Conservation (phyloP, 2,888 invertebrate genomes). For the Tryphoninae sp. region DNA sequence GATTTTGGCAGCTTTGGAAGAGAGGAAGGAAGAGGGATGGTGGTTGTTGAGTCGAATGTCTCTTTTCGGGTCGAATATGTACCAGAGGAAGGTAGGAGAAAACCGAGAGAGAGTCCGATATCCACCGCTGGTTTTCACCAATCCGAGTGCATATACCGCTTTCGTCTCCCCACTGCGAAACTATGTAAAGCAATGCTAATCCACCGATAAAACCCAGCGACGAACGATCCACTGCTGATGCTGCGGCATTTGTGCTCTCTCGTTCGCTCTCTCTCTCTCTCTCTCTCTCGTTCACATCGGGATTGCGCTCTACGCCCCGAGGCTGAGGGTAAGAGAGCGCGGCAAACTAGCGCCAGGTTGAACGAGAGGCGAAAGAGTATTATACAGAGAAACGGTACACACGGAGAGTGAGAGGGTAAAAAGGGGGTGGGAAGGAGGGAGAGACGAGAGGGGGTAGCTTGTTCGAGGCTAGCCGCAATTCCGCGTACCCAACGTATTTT, state of each 20-base stretch:
- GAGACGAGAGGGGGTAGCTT: constrained; percentile 40
- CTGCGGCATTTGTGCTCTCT: constrained; percentile 53
- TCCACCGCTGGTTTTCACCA: constrained; percentile 60
- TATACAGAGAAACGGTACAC: constrained; percentile 22
- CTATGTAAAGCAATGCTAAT: constrained; percentile 81
- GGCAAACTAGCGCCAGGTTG: constrained; percentile 45
- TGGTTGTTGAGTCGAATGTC: neutral
- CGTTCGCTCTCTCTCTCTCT: too few species aligned
- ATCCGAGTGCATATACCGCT: constrained; percentile 44
- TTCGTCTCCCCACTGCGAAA: constrained; percentile 69
- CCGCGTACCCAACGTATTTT: constrained; percentile 73
- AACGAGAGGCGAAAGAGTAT: constrained; percentile 40
- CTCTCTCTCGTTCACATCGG: constrained; percentile 21
- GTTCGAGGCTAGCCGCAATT: constrained; percentile 71
- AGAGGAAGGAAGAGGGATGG: neutral
- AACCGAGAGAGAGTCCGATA: constrained; percentile 42
- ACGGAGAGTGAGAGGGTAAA: constrained; percentile 22
- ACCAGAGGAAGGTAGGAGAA: constrained; percentile 50
- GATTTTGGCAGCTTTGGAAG: constrained; percentile 22
- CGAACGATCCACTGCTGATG: constrained; percentile 69
- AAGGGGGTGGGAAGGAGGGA: constrained; percentile 15
- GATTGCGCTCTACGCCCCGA: constrained; percentile 43
- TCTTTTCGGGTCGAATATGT: constrained; percentile 3
- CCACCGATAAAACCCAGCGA: constrained; percentile 78
- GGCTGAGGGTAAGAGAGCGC: constrained; percentile 53